Evolutionary conservation across 2,797 vertebrate genomes (phyloP).

Genomic region (Xenops minutus): DNA sequence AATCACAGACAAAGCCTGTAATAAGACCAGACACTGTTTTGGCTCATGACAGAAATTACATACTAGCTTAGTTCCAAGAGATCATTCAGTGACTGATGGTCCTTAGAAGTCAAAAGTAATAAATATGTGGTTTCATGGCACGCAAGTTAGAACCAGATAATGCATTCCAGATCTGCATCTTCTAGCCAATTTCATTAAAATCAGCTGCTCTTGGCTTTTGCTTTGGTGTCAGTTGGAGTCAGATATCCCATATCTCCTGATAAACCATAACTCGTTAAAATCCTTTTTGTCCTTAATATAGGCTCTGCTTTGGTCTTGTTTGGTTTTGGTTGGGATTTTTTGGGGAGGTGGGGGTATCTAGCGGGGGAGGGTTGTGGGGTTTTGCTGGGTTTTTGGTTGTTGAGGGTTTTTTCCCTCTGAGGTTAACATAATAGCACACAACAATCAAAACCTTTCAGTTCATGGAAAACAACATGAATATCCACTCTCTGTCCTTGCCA

Average conservation of each 20-base stretch:
- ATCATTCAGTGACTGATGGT: background rate
- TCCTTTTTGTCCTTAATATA: background rate
- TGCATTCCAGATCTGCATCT: background rate
- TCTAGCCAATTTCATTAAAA: background rate
- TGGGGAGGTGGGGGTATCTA: background rate
- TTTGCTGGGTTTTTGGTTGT: background rate
- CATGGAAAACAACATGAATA: background rate
- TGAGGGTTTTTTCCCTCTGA: background rate
- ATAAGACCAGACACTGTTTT: background rate
- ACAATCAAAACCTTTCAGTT: background rate
- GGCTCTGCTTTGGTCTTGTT: background rate
- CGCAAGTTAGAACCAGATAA: background rate
- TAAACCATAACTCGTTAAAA: background rate
- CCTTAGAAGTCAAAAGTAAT: background rate
- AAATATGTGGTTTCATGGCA: background rate
- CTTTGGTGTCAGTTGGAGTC: background rate
- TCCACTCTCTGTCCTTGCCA: background rate
- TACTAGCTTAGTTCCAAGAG: background rate
- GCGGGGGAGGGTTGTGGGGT: accelerated
- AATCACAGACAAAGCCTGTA: background rate
- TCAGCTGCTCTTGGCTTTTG: background rate
- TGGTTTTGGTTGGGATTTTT: background rate
- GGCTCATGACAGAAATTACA: background rate
- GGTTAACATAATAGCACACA: background rate
- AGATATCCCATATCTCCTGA: background rate